These are phyloP conservation scores for Drosophila funebris DNA, from an alignment of 1,140 invertebrate genomes.

Conservation along the genomic window DNA sequence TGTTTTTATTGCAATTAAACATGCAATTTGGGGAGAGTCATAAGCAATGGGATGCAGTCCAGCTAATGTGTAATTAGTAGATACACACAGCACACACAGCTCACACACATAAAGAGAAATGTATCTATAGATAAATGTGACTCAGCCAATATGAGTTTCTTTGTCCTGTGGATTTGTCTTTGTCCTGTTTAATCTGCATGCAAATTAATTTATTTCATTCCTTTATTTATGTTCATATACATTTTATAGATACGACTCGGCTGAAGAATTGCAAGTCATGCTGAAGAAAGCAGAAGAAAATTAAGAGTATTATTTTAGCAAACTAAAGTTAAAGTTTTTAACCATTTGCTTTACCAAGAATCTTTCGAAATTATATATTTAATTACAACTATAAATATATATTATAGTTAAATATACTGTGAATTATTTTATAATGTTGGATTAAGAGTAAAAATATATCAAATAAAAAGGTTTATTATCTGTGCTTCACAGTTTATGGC, in stretches of 20 bases:
- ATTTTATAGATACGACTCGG: too few relatives aligned
- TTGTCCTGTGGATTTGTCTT: not conserved
- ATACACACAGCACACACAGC: not conserved
- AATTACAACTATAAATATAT: too few relatives aligned
- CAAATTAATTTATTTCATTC: not conserved
- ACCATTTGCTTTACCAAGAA: too few relatives aligned
- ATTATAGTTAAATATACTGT: too few relatives aligned
- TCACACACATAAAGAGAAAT: not conserved
- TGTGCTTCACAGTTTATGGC: constrained; percentile 64
- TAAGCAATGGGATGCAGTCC: constrained; percentile 64
- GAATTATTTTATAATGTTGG: too few relatives aligned
- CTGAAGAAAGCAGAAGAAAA: too few relatives aligned
- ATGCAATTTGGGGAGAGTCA: constrained; percentile 75
- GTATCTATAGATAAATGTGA: not conserved
- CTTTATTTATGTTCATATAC: not conserved
- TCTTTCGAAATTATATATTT: too few relatives aligned
- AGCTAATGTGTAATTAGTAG: constrained; percentile 34
- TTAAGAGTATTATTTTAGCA: too few relatives aligned
- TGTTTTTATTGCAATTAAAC: constrained; percentile 76
- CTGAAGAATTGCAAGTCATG: too few relatives aligned
- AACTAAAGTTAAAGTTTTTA: too few relatives aligned
- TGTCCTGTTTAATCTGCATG: not conserved
- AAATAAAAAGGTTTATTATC: constrained; percentile 70
- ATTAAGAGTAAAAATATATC: too few relatives aligned
- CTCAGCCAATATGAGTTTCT: constrained; percentile 1